Evolutionary conservation across 2,113 vertebrate species (phyloP), one percentile per base, ranked within the genome.

Genomic region (Casuarius casuarius): DNA sequence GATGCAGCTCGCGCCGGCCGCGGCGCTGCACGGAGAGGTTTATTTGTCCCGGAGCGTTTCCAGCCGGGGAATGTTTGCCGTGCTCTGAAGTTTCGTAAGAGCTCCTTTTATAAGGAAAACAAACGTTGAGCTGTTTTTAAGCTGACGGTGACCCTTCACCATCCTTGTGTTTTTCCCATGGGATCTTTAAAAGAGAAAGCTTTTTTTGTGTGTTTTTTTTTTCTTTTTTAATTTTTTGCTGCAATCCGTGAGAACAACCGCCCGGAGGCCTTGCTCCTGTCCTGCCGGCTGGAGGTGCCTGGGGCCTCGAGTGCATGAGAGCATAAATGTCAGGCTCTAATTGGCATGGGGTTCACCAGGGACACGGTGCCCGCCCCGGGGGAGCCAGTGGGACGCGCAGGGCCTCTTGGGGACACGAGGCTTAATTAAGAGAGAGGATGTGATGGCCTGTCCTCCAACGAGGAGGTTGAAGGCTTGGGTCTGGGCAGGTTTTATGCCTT

Each of bases 31-130:
- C 29, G 16, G 56, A 58, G 31, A 93, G 68, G 87, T 92, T 97
- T 93, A 74, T 95, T 97, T 96, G 68, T 90, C 94, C 92, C 93
- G 80, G 95, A 95, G 72, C 14, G 1, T 87, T 95, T 95, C 89
- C 95, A 91, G 72, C 56, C 63, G 82, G 83, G 67, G 82, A 90
- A 93, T 90, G 87, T 95, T 97, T 96, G 87, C 76, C 88, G 75
- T 80, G 87, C 75, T 94, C 92, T 95, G 91, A 94, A 95, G 95
- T 97, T 97, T 93, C 33, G 0, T 88, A 95, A 95, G 75, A 97
- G 85, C 82, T 88, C 87, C 52, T 94, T 97, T 95, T 96, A 89
- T 95, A 95, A 95, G 65, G 84, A 89, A 97, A 96, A 96, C 89
- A 97, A 95, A 95, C 74, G 61, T 91, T 67, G 84, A 91, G 93